Conservation (phyloP, 2,797 vertebrate genomes). For the Bryconaethiops microstoma region DNA sequence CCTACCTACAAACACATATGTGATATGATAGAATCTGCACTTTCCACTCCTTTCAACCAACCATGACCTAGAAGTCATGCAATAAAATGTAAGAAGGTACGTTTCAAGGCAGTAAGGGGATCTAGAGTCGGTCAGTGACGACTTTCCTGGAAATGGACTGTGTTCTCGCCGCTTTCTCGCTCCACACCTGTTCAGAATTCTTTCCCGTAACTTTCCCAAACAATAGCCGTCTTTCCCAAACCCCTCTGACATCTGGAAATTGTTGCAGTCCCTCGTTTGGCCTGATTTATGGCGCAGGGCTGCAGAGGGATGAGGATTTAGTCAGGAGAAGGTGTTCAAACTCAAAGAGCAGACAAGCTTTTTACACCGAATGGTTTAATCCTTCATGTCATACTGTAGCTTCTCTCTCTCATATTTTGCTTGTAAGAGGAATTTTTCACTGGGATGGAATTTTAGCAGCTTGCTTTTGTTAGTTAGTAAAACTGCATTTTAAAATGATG, state of each 20-base stretch:
- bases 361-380: neutral
- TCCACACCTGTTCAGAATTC: slow-evolving; percentile 76
- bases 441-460: too few species aligned
- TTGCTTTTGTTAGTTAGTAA: too few species aligned
- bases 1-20: neutral
- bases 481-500: too few species aligned
- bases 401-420: slow-evolving; percentile 1
- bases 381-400: slow-evolving; percentile 2
- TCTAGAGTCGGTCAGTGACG: neutral
- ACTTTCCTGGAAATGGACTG: slow-evolving; percentile 24
- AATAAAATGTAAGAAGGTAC: neutral
- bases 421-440: neutral
- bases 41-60: neutral
- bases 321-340: slow-evolving; percentile 24
- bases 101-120: neutral
- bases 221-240: slow-evolving; percentile 65
- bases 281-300: slow-evolving; percentile 67
- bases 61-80: neutral
- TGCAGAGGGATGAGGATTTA: slow-evolving; percentile 52
- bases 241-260: slow-evolving; percentile 76
- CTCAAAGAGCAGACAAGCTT: slow-evolving; percentile 38
- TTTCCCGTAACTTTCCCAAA: slow-evolving; percentile 68
- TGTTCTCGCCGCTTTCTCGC: slow-evolving; percentile 20
- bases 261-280: slow-evolving; percentile 54
- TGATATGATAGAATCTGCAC: neutral